Base-by-base conservation (phyloP, 2,797 vertebrate species). In the Allobates femoralis region DNA sequence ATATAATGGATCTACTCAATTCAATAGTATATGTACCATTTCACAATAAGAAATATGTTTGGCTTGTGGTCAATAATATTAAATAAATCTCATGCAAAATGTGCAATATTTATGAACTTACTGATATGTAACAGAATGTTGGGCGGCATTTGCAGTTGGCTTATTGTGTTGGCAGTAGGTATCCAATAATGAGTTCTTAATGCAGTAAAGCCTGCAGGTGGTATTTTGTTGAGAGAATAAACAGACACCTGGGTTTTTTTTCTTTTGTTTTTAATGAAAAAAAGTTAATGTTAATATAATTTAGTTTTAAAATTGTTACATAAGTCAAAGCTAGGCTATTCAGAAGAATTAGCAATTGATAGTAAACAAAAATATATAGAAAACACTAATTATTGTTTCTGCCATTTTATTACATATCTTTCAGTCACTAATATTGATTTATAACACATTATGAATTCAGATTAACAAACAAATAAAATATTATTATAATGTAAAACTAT, bases 121-220 rank as follows among this genome's bases (percentile, higher is more conserved):
- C 46, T 67, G 62, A 23, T 26, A 81, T 32, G 26, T 51, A 67
- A 51, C n/a, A 66, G 37, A 66, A 51, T 60, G 58, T 28, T 67
- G 18, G 56, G 64, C 50, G 18, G 41, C 37, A 80, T 66, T 50
- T 80, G 50, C 60, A 80, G 37, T 28, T 50, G 62, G 60, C 19
- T 81, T 67, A 53, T 67, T 81, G 18, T 51, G 62, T 67, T 81
- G 62, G 79, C 79, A 81, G 62, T 81, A 67, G 18, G 58, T 1
- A 16, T 80, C 16, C 60, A 66, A 66, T 81, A 81, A 81, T 53
- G 51, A 81, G 16, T 51, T 81, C 37, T 32, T 66, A 64, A 67
- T 32, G 67, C 16, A 53, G 26, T 67, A 21, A 64, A 66, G 26
- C 8, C 18, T 81, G 28, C 62, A 55, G 62, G 62, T 81, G 79